phyloP scores from a whole-genome alignment of 2,113 vertebrate genomes.

The Grammomys surdaster region DNA sequence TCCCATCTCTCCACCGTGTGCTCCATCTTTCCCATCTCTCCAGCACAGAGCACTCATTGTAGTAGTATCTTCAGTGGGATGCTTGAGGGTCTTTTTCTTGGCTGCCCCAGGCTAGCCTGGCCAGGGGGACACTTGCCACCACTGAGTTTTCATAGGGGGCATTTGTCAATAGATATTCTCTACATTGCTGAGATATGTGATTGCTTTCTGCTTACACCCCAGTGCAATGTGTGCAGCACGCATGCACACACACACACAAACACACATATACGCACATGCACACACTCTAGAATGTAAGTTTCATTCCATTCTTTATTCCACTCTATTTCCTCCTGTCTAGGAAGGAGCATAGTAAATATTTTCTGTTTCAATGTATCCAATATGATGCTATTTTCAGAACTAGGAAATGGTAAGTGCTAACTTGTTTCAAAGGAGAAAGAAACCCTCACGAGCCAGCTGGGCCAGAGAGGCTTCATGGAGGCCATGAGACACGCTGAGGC shows the following conservation, averaged over 20 bases:
- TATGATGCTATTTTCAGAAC: not conserved
- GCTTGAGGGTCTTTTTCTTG: too few species aligned
- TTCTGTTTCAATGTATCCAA: not conserved
- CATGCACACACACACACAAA: not conserved
- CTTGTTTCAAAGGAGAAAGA: not conserved
- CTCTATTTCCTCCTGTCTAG: not conserved
- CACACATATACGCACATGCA: too few species aligned
- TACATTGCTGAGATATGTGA: not conserved
- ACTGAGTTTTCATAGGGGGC: not conserved
- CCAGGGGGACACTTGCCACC: too few species aligned
- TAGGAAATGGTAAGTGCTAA: not conserved
- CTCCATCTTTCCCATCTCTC: too few species aligned
- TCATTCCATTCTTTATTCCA: not conserved
- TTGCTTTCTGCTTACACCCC: not conserved
- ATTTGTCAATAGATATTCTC: not conserved
- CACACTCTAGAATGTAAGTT: not conserved
- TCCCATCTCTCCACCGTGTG: too few species aligned
- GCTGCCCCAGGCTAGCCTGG: too few species aligned
- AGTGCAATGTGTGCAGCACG: not conserved
- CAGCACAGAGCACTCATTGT: too few species aligned
- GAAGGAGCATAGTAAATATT: slow-evolving; percentile 6
- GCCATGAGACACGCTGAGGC: not conserved
- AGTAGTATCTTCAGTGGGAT: too few species aligned
- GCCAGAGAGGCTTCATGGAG: not conserved
- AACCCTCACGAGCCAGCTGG: not conserved